A percentile compares a stretch with the other conserved stretches of the same genome.
phyloP scores from a whole-genome alignment of 2,888 invertebrate species.

The Xanthorhoe designata region DNA sequence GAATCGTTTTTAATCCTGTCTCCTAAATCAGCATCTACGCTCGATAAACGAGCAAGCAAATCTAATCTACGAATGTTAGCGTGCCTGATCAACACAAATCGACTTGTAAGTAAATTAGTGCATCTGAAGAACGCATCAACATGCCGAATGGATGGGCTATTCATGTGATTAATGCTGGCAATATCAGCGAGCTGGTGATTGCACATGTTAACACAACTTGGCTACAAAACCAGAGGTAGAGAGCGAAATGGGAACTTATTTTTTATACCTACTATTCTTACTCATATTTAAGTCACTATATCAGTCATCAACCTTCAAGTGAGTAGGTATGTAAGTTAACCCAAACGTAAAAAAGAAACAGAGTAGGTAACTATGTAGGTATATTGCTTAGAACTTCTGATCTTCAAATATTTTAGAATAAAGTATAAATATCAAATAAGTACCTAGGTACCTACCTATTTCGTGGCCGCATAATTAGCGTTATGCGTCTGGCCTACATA shows the following conservation, averaged over 20 bases:
- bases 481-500: conserved; percentile 41
- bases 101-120: conserved; percentile 28
- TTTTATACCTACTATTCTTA: neutral
- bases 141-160: conserved; percentile 22
- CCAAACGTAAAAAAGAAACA: too few species aligned
- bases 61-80: conserved; percentile 17
- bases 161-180: conserved; percentile 26
- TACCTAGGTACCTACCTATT: too few species aligned
- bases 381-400: too few species aligned
- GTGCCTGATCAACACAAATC: conserved; percentile 24
- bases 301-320: too few species aligned
- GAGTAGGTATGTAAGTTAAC: too few species aligned
- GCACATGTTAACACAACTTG: conserved; percentile 7
- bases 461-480: conserved; percentile 15
- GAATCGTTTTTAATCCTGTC: conserved; percentile 1
- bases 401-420: neutral
- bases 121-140: conserved; percentile 38
- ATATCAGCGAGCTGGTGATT: conserved; percentile 22
- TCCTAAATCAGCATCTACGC: neutral
- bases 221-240: conserved; percentile 8
- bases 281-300: too few species aligned
- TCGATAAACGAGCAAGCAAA: neutral
- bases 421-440: neutral
- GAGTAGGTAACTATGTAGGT: neutral
- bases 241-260: neutral